These are phyloP conservation scores for Pteronura brasiliensis DNA, from an alignment of 2,113 vertebrate genomes.

Conservation along the genomic window DNA sequence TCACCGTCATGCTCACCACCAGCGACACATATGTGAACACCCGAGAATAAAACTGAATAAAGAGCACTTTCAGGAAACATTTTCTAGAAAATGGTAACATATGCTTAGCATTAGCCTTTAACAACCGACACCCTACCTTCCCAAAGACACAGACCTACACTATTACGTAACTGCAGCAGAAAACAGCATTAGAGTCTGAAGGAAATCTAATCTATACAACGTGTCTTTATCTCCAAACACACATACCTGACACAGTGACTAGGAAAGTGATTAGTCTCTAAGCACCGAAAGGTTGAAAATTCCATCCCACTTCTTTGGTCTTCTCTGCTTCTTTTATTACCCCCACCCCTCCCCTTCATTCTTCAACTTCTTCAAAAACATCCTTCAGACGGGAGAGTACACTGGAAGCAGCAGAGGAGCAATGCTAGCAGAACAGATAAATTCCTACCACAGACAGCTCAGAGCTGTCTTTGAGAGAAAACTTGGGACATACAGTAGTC, in stretches of 20 bases:
- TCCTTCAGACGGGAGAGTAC: not conserved
- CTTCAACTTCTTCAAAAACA: not conserved
- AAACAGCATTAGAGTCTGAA: not conserved
- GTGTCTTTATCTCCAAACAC: not conserved
- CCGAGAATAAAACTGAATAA: not conserved
- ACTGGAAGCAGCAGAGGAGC: not conserved
- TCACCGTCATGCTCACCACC: not conserved
- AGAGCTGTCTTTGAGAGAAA: not conserved
- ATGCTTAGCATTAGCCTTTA: not conserved
- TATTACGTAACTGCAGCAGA: not conserved
- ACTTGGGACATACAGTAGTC: not conserved
- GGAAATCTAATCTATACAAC: not conserved
- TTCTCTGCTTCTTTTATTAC: not conserved
- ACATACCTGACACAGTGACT: rapidly evolving
- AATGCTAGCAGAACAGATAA: not conserved
- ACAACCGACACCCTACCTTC: not conserved
- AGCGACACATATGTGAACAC: not conserved
- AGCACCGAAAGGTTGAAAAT: not conserved
- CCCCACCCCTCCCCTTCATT: not conserved
- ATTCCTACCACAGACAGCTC: not conserved
- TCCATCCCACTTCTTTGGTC: not conserved
- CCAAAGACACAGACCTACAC: not conserved
- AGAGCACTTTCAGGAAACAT: not conserved
- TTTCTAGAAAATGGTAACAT: not conserved
- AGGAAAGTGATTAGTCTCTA: too few relatives aligned